phyloP scores from a whole-genome alignment of 1,140 invertebrate species.

The Brachionus asplanchnoidis region DNA sequence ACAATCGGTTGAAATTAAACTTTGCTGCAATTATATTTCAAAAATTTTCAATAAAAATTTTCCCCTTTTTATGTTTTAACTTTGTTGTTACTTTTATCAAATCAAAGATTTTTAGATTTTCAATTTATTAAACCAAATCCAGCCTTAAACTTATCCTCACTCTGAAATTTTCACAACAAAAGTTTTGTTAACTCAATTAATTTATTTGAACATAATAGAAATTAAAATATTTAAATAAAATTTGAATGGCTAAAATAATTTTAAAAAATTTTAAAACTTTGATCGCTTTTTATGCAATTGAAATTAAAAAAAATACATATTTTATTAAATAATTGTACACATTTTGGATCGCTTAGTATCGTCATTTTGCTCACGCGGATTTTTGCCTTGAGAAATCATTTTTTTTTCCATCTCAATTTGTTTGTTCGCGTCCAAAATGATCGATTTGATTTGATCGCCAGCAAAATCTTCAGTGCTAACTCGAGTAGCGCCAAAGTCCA shows the following conservation, averaged over 20 bases:
- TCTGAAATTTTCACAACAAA: too few species aligned
- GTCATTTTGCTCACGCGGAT: conserved; percentile 39
- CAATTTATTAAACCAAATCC: too few species aligned
- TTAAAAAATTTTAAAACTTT: neutral
- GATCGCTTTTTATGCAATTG: neutral
- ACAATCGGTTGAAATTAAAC: too few species aligned
- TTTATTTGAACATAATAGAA: neutral
- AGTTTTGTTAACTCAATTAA: neutral
- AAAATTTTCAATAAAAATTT: too few species aligned
- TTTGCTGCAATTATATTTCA: too few species aligned
- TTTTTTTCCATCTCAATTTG: conserved; percentile 41
- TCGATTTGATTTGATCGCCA: conserved; percentile 41
- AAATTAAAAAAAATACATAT: neutral
- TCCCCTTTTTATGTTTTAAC: too few species aligned
- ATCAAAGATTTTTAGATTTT: too few species aligned
- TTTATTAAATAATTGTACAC: conserved; percentile 35
- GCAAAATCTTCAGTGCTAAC: conserved; percentile 38
- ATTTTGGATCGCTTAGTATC: conserved; percentile 33
- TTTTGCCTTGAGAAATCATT: conserved; percentile 38
- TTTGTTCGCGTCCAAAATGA: conserved; percentile 36
- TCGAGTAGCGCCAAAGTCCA: conserved; percentile 39
- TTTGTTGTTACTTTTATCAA: too few species aligned
- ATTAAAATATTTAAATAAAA: neutral
- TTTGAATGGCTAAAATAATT: neutral
- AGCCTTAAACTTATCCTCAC: too few species aligned